phyloP scores from a whole-genome alignment of 2,113 vertebrate species.

The Bucco capensis region DNA sequence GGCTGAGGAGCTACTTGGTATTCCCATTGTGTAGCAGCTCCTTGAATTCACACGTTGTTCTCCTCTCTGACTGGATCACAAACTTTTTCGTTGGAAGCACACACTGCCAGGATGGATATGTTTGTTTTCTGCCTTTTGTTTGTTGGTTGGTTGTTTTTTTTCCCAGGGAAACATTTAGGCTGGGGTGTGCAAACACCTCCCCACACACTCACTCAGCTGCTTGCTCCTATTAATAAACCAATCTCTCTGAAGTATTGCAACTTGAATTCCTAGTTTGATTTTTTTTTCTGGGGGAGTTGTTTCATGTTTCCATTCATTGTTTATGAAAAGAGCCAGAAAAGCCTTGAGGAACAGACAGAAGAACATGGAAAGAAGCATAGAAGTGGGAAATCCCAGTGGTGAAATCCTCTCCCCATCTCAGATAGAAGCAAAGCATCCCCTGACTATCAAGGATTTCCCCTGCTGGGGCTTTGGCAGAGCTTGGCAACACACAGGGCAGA shows the following conservation, averaged over 20 bases:
- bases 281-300: not conserved
- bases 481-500: not conserved
- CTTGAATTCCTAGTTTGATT: not conserved
- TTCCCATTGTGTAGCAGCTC: constrained; percentile 5
- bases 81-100: constrained; percentile 32
- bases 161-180: not conserved
- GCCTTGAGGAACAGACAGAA: not conserved
- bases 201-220: not conserved
- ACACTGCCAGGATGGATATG: not conserved
- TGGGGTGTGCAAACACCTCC: not conserved
- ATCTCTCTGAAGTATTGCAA: not conserved
- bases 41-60: not conserved
- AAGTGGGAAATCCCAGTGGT: not conserved
- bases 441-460: not conserved
- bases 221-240: not conserved
- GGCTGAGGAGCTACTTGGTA: constrained; percentile 18
- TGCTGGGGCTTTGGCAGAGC: not conserved
- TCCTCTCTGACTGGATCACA: not conserved
- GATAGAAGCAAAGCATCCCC: not conserved
- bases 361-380: not conserved
- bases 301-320: not conserved
- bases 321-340: not conserved
- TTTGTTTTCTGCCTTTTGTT: not conserved
- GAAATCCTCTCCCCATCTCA: not conserved
- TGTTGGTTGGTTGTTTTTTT: no score